These are phyloP conservation scores for Phyllotreta striolata DNA, from an alignment of 2,888 invertebrate species.

Conservation along the genomic window DNA sequence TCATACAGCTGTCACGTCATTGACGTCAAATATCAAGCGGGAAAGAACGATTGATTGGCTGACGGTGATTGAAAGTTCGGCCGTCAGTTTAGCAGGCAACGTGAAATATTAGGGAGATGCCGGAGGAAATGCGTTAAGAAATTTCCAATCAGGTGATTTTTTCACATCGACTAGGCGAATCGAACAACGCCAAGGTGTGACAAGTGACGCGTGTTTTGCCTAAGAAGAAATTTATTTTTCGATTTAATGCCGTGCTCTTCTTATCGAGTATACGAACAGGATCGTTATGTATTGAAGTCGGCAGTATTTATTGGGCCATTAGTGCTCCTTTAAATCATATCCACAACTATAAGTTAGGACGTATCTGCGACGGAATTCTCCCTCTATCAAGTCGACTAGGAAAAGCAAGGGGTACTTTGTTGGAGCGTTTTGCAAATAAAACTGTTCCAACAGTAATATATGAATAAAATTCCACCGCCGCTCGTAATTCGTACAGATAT, in stretches of 20 bases:
- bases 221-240: too few relatives aligned
- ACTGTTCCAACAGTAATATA: slow-evolving; percentile 38
- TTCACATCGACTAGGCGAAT: too few relatives aligned
- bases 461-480: not conserved
- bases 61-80: slow-evolving; percentile 59
- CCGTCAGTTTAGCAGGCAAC: slow-evolving; percentile 50
- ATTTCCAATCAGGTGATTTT: too few relatives aligned
- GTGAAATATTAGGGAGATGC: slow-evolving; percentile 27
- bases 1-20: slow-evolving; percentile 11
- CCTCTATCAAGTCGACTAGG: slow-evolving; percentile 41
- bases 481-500: not conserved
- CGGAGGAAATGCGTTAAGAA: too few relatives aligned
- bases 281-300: slow-evolving; percentile 66
- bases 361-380: slow-evolving; percentile 50
- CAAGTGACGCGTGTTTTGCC: too few relatives aligned
- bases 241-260: too few relatives aligned
- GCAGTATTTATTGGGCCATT: slow-evolving; percentile 69
- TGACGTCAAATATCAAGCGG: slow-evolving; percentile 54
- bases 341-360: slow-evolving; percentile 64
- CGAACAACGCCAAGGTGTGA: too few relatives aligned
- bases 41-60: slow-evolving; percentile 59
- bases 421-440: slow-evolving; percentile 52
- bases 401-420: slow-evolving; percentile 35
- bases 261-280: slow-evolving; percentile 29
- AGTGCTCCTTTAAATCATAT: slow-evolving; percentile 69